A percentile compares a stretch with the other conserved stretches of the same genome.
Conservation (phyloP, 2,888 invertebrate genomes). For the Apoda limacodes region DNA sequence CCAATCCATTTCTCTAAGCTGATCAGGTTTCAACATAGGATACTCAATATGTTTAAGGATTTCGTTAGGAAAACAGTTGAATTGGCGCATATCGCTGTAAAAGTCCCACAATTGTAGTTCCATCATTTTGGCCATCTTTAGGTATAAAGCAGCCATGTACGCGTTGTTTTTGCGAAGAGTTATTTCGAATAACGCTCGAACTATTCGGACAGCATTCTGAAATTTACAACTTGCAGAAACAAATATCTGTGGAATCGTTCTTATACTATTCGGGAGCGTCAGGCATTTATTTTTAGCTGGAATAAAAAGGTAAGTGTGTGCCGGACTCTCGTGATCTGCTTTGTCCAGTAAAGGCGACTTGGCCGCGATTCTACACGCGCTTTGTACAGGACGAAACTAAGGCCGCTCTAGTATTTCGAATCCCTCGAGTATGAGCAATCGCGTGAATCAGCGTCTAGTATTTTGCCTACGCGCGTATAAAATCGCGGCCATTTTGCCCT, state of each 20-base stretch:
- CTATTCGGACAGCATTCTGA: constrained; percentile 91
- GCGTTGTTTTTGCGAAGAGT: constrained; percentile 91
- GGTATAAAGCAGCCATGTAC: constrained; percentile 85
- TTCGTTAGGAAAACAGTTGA: constrained; percentile 79
- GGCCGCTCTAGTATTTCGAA: no score
- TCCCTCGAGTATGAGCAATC: no score
- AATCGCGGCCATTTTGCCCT: no score
- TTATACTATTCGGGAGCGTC: no score
- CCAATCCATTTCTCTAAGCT: constrained; percentile 86
- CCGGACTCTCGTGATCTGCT: no score
- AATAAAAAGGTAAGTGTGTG: no score
- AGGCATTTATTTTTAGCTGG: no score
- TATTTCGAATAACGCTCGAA: constrained; percentile 94
- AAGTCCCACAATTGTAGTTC: constrained; percentile 93
- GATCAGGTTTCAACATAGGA: constrained; percentile 78
- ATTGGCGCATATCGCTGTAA: constrained; percentile 89
- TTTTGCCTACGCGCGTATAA: no score
- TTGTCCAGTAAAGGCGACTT: no score
- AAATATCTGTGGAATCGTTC: not conserved
- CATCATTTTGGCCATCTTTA: constrained; percentile 92
- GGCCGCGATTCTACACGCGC: no score
- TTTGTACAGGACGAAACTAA: no score
- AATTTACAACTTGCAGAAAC: constrained; percentile 21
- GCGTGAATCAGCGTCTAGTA: no score
- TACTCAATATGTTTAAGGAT: constrained; percentile 86